Percentiles rank a stretch among this genome's conserved stretches.
phyloP scores from a whole-genome alignment of 2,888 invertebrate species.

The Crematogaster levior region DNA sequence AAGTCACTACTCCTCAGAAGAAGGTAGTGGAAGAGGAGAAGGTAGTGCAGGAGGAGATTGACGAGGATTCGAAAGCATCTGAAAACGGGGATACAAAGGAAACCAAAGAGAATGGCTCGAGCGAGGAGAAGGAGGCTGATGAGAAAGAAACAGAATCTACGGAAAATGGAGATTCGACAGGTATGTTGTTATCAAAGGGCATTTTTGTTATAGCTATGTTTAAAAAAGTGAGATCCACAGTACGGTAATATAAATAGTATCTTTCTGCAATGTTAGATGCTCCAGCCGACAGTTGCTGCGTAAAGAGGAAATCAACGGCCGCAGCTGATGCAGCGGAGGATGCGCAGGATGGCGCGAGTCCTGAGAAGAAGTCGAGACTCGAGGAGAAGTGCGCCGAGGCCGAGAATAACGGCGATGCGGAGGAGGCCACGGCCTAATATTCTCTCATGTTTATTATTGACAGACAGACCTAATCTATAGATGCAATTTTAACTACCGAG shows the following conservation, averaged over 20 bases:
- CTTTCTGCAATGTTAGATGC: constrained; percentile 74
- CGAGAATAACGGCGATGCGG: constrained; percentile 87
- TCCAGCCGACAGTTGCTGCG: constrained; percentile 85
- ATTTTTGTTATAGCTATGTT: neutral
- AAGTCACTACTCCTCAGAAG: constrained; percentile 86
- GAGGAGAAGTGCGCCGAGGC: constrained; percentile 88
- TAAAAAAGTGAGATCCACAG: too few species aligned
- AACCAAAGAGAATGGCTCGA: constrained; percentile 85
- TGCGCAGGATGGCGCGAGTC: constrained; percentile 88
- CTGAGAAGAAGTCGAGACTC: constrained; percentile 91
- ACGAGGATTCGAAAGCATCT: constrained; percentile 84
- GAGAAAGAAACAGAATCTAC: constrained; percentile 85
- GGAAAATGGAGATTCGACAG: constrained; percentile 85
- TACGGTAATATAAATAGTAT: neutral
- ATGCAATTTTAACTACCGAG: constrained; percentile 77
- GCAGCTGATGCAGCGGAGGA: constrained; percentile 78
- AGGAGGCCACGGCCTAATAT: constrained; percentile 76
- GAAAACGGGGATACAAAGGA: constrained; percentile 84
- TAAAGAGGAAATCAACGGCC: constrained; percentile 91
- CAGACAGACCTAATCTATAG: constrained; percentile 79
- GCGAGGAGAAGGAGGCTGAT: constrained; percentile 84
- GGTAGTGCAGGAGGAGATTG: constrained; percentile 80
- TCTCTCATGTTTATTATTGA: constrained; percentile 70
- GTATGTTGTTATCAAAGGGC: constrained; percentile 70
- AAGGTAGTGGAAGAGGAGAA: constrained; percentile 85